Evolutionary conservation across 2,888 invertebrate species (phyloP), one percentile per base, ranked within the genome.

Genomic region (Pandemis cinnamomeana): DNA sequence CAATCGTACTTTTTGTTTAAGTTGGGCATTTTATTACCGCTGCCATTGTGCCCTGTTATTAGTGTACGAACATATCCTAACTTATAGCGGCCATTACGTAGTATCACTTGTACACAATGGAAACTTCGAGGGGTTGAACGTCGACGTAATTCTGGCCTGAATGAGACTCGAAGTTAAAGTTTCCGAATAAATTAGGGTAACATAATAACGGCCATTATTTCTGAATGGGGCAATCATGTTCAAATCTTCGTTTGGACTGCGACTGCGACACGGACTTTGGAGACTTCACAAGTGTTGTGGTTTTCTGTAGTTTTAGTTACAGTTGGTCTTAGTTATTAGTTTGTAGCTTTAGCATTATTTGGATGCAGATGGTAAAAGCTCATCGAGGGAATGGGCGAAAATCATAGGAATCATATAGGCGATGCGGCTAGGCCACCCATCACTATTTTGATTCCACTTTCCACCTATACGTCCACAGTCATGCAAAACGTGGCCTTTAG

Each of bases 21-120:
- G 81, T 84, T 81, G 78, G 80, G 82, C 86, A 83, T 86, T 86
- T 89, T 88, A 89, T 88, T 83, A 80, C 82, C 80, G 80, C 83
- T 75, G 67, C 78, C 82, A 82, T 86, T 85, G 87, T 87, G 86
- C 70, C 71, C 76, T 77, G 74, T 81, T 77, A 78, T 81, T 80
- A 79, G 74, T 55, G 71, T 73, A 71, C 73, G 73, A 80, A 68
- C 58, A 64, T 64, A 51, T 69, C 60, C 68, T 60, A 60, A 72
- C 58, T 69, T 69, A 73, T 55, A 11, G 20, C 42, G 11, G 46
- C 53, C 61, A 67, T 67, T 67, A 53, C 41, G 41, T 27, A 41
- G 60, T 62, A 36, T 62, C 72, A 67, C 53, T 15, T 7, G 72
- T 36, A 36, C 46, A 73, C 72, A 73, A 73, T 63, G 55, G 55